Conservation (phyloP, 2,888 invertebrate genomes). For the Gisinianus flammeolus region DNA sequence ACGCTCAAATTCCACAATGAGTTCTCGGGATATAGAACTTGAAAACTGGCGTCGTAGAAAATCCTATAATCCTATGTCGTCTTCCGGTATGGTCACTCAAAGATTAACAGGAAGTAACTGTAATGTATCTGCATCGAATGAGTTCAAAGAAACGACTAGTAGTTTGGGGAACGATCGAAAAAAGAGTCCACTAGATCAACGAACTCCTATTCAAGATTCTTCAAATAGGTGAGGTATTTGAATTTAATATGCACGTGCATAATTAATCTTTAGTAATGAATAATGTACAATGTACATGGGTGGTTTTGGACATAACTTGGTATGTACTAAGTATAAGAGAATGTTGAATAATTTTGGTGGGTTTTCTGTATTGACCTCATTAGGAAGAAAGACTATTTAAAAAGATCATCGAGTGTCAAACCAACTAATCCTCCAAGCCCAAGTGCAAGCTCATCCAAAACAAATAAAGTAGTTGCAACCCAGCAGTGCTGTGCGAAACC, state of each 20-base stretch:
- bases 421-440: neutral
- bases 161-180: too few species aligned
- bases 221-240: neutral
- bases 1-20: slow-evolving; percentile 70
- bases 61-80: slow-evolving; percentile 93
- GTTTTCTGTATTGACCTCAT: neutral
- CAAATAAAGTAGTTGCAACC: neutral
- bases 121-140: slow-evolving; percentile 1
- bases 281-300: too few species aligned
- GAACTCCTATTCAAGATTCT: neutral
- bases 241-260: too few species aligned
- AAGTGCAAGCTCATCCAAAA: neutral
- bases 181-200: neutral
- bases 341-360: neutral
- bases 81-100: slow-evolving; percentile 76
- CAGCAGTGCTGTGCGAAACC: neutral
- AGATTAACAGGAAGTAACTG: slow-evolving; percentile 63
- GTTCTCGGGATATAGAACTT: slow-evolving; percentile 81
- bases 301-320: too few species aligned
- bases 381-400: neutral
- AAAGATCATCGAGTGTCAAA: neutral
- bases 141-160: neutral
- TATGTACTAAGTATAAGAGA: too few species aligned
- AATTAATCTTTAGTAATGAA: too few species aligned
- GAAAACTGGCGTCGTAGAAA: slow-evolving; percentile 96